Percentiles rank a stretch among this genome's conserved stretches.
phyloP scores from a whole-genome alignment of 2,113 vertebrate genomes.

The Pseudopodoces humilis region DNA sequence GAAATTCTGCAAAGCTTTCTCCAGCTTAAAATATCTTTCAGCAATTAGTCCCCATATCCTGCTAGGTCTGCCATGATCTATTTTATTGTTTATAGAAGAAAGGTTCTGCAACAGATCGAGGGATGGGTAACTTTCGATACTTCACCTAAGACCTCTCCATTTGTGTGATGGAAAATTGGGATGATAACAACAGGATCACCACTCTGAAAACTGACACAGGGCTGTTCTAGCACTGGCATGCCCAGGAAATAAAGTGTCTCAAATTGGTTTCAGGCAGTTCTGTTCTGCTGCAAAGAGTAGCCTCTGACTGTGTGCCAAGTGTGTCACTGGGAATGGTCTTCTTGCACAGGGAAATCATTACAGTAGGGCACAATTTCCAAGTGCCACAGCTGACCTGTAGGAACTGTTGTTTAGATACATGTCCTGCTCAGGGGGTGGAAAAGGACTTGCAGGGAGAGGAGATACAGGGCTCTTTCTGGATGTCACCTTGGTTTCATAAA shows the following conservation, averaged over 20 bases:
- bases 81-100: slow-evolving; percentile 4
- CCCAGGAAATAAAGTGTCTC: not conserved
- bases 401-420: not conserved
- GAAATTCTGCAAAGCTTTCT: not conserved
- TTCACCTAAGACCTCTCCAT: not conserved
- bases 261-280: not conserved
- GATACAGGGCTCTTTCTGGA: not conserved
- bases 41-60: not conserved
- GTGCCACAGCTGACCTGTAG: not conserved
- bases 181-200: not conserved
- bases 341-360: not conserved
- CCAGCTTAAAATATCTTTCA: not conserved
- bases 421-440: fast-evolving
- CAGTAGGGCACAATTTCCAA: not conserved
- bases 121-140: not conserved
- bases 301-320: not conserved
- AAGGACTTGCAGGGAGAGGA: fast-evolving
- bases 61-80: not conserved
- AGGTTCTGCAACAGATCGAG: not conserved
- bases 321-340: not conserved
- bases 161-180: slow-evolving; percentile 1
- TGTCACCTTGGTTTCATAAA: not conserved
- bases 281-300: not conserved
- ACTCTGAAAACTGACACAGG: not conserved
- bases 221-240: not conserved